phyloP scores from a whole-genome alignment of 2,888 invertebrate genomes.

The Drosophila helvetica region DNA sequence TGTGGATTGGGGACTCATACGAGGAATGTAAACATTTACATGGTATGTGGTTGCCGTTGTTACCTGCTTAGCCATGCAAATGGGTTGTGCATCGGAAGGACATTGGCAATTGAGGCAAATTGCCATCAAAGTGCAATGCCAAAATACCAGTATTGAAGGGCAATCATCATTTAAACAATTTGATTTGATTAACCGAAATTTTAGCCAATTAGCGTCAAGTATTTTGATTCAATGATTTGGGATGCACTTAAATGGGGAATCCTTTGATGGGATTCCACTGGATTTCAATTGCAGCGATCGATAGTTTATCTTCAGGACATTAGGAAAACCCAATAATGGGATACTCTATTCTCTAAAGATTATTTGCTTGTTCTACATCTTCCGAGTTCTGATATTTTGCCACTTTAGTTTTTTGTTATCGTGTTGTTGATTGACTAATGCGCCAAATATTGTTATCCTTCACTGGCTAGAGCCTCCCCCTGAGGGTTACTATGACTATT shows the following conservation, averaged over 20 bases:
- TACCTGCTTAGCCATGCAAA: slow-evolving; percentile 35
- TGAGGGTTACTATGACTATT: slow-evolving; percentile 74
- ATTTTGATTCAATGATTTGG: slow-evolving; percentile 22
- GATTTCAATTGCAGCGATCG: too few relatives aligned
- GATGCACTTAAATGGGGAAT: not conserved
- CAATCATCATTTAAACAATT: slow-evolving; percentile 43
- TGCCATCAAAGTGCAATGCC: slow-evolving; percentile 30
- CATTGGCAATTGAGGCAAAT: slow-evolving; percentile 56
- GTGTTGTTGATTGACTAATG: slow-evolving; percentile 48
- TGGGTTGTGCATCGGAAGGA: slow-evolving; percentile 34
- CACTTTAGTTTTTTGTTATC: slow-evolving; percentile 16
- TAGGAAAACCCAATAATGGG: too few relatives aligned
- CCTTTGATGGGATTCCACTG: not conserved
- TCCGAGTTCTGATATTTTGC: not conserved
- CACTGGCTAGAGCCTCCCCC: slow-evolving; percentile 1
- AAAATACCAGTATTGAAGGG: slow-evolving; percentile 3
- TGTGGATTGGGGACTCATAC: slow-evolving; percentile 9
- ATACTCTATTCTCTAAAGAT: not conserved
- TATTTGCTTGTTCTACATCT: not conserved
- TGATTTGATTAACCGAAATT: slow-evolving; percentile 26
- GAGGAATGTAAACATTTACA: too few relatives aligned
- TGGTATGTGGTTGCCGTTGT: slow-evolving; percentile 6
- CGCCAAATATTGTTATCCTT: slow-evolving; percentile 53
- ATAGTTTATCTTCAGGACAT: too few relatives aligned
- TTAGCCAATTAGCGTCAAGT: slow-evolving; percentile 24